Evolutionary conservation across 2,113 vertebrate genomes (phyloP).

Genomic region (Pygathrix nemaeus): DNA sequence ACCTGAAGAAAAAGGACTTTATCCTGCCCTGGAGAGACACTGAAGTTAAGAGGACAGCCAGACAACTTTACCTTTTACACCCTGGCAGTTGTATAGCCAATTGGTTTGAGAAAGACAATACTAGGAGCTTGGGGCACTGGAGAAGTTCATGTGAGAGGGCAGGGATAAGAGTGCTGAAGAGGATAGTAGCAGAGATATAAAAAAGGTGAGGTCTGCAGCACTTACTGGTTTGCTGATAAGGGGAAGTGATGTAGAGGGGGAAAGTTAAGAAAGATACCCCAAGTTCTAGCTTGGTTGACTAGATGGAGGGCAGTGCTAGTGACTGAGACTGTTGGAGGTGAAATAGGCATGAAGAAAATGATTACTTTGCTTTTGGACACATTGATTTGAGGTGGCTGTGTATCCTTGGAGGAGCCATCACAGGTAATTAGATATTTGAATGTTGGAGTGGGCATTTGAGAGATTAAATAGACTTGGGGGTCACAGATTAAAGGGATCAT

Average conservation of each 20-base stretch:
- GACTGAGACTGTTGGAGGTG: neutral
- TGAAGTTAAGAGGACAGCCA: too few relatives aligned
- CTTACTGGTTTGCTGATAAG: neutral
- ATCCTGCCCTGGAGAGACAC: neutral
- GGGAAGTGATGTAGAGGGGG: neutral
- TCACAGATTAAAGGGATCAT: neutral
- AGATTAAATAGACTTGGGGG: neutral
- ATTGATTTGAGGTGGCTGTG: neutral
- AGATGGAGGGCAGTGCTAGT: neutral
- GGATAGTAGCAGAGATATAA: neutral
- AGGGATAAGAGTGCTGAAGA: neutral
- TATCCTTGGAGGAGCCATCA: neutral
- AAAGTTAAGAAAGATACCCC: neutral
- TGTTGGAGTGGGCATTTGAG: neutral
- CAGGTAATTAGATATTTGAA: neutral
- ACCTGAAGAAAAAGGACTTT: neutral
- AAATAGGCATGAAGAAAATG: neutral
- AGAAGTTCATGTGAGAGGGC: neutral
- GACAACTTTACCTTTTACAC: neutral
- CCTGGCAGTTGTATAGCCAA: neutral
- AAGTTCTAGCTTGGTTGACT: neutral
- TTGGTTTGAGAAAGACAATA: neutral
- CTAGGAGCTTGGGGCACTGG: neutral
- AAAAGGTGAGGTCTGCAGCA: neutral
- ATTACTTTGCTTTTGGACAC: neutral